Evolutionary conservation across 1,140 invertebrate genomes (phyloP).

Genomic region (Sycophaga agraensis): DNA sequence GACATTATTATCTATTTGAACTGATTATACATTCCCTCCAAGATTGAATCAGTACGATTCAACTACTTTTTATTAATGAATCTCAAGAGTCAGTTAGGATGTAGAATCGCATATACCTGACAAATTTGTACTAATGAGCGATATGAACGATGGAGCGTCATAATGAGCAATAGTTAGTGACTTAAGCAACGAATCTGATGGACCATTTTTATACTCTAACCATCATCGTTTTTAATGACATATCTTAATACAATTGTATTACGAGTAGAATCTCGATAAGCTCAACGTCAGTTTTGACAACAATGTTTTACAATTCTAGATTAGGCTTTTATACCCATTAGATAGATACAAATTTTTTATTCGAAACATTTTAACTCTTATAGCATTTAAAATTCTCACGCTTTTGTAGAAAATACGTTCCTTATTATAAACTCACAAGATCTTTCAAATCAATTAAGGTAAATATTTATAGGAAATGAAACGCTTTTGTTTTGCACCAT

Average conservation of each 20-base stretch:
- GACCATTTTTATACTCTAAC: slow-evolving; percentile 26
- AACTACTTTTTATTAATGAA: slow-evolving; percentile 13
- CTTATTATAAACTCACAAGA: too few relatives aligned
- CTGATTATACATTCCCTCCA: slow-evolving; percentile 28
- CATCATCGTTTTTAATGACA: slow-evolving; percentile 17
- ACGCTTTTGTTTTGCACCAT: too few relatives aligned
- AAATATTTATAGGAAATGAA: too few relatives aligned
- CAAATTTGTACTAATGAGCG: slow-evolving; percentile 17
- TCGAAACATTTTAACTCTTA: too few relatives aligned
- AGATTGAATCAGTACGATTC: slow-evolving; percentile 5
- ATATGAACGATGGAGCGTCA: neutral
- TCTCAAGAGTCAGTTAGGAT: slow-evolving; percentile 14
- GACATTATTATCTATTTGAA: neutral
- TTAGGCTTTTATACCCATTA: slow-evolving; percentile 23
- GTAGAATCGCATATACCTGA: slow-evolving; percentile 10
- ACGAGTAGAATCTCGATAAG: slow-evolving; percentile 26
- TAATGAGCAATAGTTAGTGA: slow-evolving; percentile 21
- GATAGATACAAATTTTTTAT: slow-evolving; percentile 2
- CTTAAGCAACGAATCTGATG: slow-evolving; percentile 25
- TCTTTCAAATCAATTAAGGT: too few relatives aligned
- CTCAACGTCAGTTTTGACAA: slow-evolving; percentile 18
- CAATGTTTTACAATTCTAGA: slow-evolving; percentile 16
- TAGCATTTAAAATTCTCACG: too few relatives aligned
- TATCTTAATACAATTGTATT: slow-evolving; percentile 19
- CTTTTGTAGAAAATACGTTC: too few relatives aligned